These are phyloP conservation scores for Meriones unguiculatus DNA, from an alignment of 2,113 vertebrate species.

Conservation along the genomic window DNA sequence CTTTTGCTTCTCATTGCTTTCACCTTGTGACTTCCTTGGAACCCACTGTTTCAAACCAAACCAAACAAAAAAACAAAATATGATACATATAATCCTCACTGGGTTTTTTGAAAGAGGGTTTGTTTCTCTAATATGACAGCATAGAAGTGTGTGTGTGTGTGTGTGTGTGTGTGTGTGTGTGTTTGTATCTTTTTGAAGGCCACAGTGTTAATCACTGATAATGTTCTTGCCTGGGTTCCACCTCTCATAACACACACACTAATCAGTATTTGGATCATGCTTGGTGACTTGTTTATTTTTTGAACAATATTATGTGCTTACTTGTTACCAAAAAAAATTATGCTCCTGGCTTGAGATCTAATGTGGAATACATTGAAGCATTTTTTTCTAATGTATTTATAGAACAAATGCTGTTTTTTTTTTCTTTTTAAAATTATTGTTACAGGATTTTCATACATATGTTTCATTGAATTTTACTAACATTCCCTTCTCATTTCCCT, in stretches of 20 bases:
- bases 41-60: not conserved
- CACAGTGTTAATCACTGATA: not conserved
- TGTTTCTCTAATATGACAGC: not conserved
- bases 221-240: not conserved
- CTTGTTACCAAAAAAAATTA: not conserved
- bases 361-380: not conserved
- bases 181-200: not conserved
- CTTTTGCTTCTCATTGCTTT: not conserved
- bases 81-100: not conserved
- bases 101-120: not conserved
- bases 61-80: not conserved
- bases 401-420: not conserved
- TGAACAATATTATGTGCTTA: not conserved
- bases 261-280: not conserved
- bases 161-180: not conserved
- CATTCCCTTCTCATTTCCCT: not conserved
- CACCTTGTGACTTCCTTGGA: not conserved
- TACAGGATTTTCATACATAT: not conserved
- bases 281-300: slow-evolving; percentile 1
- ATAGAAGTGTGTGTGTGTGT: not conserved
- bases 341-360: not conserved
- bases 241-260: not conserved
- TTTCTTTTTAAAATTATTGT: not conserved
- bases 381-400: not conserved
- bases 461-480: not conserved